phyloP scores from a whole-genome alignment of 2,113 vertebrate species.

The Origma solitaria region DNA sequence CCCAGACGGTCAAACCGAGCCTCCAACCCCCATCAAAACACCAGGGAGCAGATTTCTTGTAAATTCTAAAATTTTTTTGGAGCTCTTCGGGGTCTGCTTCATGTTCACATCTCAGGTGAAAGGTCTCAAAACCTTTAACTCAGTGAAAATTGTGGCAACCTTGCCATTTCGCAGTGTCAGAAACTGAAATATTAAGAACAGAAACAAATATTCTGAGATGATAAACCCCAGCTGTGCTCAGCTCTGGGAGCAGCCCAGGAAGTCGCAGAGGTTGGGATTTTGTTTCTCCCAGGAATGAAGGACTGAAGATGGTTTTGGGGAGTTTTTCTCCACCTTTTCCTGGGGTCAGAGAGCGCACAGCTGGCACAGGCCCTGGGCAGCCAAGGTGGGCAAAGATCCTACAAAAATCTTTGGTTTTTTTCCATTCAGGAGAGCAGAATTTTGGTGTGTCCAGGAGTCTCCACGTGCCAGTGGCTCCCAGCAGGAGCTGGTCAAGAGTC shows the following conservation, averaged over 20 bases:
- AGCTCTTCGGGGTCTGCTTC: background rate
- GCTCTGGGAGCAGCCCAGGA: background rate
- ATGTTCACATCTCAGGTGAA: background rate
- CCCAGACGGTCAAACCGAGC: background rate
- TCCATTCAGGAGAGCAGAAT: fast-evolving
- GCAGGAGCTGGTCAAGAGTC: background rate
- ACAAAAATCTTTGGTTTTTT: background rate
- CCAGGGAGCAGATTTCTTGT: background rate
- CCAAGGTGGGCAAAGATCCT: background rate
- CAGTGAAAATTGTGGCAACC: background rate
- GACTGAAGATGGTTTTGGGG: fast-evolving
- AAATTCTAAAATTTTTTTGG: background rate
- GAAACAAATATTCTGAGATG: background rate
- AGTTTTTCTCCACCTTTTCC: background rate
- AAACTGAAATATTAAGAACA: background rate
- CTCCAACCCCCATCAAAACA: background rate
- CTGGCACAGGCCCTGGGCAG: background rate
- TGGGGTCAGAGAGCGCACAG: fast-evolving
- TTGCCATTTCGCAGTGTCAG: background rate
- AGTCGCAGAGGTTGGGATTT: background rate
- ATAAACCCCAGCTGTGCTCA: background rate
- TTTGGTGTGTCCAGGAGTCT: background rate
- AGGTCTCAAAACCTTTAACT: background rate
- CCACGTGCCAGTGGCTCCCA: background rate
- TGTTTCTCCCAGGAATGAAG: background rate